A percentile compares a stretch with the other conserved stretches of the same genome.
Conservation (phyloP, 2,888 invertebrate species). For the Monoplex corrugatus region DNA sequence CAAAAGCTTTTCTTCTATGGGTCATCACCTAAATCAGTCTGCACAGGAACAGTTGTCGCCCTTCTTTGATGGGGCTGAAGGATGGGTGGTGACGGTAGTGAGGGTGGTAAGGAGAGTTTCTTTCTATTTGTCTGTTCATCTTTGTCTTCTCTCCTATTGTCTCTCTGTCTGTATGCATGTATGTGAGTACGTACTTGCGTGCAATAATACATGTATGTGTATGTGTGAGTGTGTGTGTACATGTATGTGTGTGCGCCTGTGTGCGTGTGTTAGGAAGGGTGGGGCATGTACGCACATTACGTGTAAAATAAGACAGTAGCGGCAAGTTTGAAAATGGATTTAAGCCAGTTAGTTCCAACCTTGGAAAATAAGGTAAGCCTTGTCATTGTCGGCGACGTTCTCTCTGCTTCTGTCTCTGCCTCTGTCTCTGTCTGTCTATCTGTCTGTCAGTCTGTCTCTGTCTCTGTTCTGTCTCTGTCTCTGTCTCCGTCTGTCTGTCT, state of each 20-base stretch:
- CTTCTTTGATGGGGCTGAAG: neutral
- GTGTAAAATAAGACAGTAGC: too few species aligned
- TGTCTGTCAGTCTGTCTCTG: slow-evolving; percentile 19
- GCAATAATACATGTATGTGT: neutral
- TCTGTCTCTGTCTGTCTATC: neutral
- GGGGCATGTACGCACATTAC: too few species aligned
- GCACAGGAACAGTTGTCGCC: neutral
- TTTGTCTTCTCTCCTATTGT: too few species aligned
- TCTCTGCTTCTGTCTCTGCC: neutral
- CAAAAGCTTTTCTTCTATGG: too few species aligned
- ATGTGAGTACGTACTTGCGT: neutral
- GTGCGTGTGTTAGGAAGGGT: too few species aligned
- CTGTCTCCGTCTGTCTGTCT: neutral
- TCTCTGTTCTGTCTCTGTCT: neutral
- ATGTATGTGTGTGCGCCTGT: too few species aligned
- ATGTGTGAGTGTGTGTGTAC: too few species aligned
- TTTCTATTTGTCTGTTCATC: too few species aligned
- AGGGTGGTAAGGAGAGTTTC: neutral
- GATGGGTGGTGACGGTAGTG: slow-evolving; percentile 4
- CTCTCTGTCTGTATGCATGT: neutral
- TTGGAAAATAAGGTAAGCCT: neutral
- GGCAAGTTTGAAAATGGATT: neutral
- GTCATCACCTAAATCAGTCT: too few species aligned
- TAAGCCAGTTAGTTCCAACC: neutral
- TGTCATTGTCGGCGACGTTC: too few species aligned